Conservation (phyloP, 2,113 vertebrate genomes). For the Halichoeres trimaculatus region DNA sequence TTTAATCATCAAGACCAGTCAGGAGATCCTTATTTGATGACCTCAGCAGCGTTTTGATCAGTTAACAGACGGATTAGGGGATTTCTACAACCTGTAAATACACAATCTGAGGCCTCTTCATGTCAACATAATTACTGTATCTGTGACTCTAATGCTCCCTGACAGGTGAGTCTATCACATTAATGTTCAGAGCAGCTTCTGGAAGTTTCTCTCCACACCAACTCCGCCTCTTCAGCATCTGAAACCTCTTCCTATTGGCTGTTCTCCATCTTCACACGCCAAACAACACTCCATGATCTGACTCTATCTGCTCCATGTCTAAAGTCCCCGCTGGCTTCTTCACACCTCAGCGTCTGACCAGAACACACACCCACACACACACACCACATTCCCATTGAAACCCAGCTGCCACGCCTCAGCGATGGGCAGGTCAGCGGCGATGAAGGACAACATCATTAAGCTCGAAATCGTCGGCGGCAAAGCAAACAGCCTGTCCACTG, state of each 20-base stretch:
- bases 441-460: conserved; percentile 82
- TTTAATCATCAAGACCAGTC: too few species aligned
- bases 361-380: conserved; percentile 20
- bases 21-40: too few species aligned
- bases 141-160: too few species aligned
- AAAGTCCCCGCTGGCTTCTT: conserved; percentile 46
- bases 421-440: conserved; percentile 61
- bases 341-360: conserved; percentile 25
- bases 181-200: background rate
- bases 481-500: conserved; percentile 75
- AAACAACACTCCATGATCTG: conserved; percentile 33
- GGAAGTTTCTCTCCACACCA: background rate
- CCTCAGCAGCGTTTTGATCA: too few species aligned
- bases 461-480: conserved; percentile 68
- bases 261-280: background rate
- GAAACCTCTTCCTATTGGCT: background rate
- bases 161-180: background rate
- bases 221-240: background rate
- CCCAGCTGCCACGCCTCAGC: conserved; percentile 55
- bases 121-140: too few species aligned
- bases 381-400: conserved; percentile 28
- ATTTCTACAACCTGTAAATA: too few species aligned
- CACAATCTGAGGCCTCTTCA: too few species aligned
- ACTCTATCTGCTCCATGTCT: conserved; percentile 27
- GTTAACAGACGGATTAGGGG: too few species aligned